A percentile compares a stretch with the other conserved stretches of the same genome.
Conservation (phyloP, 1,140 invertebrate genomes). For the Harlomillsia oculata region DNA sequence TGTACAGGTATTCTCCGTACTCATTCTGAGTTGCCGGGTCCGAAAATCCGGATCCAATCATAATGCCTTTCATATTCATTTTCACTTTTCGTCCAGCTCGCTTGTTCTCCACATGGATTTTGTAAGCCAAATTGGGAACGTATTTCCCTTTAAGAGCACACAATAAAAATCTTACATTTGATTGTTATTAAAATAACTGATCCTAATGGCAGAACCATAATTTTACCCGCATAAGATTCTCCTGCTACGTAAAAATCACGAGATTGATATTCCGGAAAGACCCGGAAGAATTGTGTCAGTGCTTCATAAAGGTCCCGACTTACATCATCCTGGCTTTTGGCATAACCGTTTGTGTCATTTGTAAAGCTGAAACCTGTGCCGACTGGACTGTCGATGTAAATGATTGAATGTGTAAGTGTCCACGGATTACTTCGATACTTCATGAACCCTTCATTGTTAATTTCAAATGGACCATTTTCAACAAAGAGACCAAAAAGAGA, state of each 20-base stretch:
- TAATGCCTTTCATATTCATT: constrained; percentile 41
- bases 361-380: constrained; percentile 40
- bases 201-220: no score
- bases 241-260: constrained; percentile 43
- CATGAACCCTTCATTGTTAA: constrained; percentile 43
- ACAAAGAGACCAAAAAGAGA: constrained; percentile 48
- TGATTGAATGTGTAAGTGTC: constrained; percentile 44
- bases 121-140: constrained; percentile 62
- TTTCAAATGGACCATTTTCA: constrained; percentile 44
- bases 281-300: constrained; percentile 42
- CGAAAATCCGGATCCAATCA: constrained; percentile 46
- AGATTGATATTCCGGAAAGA: constrained; percentile 39
- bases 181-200: no score
- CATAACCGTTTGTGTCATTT: constrained; percentile 35
- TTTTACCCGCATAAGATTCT: constrained; percentile 39
- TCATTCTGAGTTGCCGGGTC: constrained; percentile 44
- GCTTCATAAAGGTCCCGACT: constrained; percentile 43
- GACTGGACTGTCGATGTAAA: constrained; percentile 47
- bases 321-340: constrained; percentile 42
- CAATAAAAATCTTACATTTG: no score
- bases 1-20: constrained; percentile 45
- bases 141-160: constrained; percentile 47
- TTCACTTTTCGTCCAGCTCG: background rate
- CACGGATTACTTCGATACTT: constrained; percentile 41
- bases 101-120: constrained; percentile 59